Evolutionary conservation across 2,113 vertebrate species (phyloP).

Genomic region (Ammodytes dubius): DNA sequence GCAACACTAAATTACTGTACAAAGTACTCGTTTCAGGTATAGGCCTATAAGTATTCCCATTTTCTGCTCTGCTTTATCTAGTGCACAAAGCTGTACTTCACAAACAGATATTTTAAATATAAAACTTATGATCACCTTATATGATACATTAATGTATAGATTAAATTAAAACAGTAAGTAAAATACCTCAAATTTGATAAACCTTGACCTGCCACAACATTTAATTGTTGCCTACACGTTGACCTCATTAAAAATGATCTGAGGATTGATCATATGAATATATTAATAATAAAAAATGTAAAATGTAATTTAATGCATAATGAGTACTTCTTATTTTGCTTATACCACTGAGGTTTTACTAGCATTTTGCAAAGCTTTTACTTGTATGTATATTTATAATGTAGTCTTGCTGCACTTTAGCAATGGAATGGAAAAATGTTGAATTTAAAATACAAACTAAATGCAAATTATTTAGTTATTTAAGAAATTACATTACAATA

Average conservation of each 20-base stretch:
- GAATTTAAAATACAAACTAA: slow-evolving; percentile 3
- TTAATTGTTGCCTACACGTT: background rate
- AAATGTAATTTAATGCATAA: too few relatives aligned
- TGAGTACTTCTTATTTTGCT: too few relatives aligned
- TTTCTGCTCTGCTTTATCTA: background rate
- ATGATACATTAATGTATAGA: background rate
- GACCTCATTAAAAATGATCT: background rate
- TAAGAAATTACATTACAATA: background rate
- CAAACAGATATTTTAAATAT: background rate
- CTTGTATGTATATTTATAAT: background rate
- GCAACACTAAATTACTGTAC: background rate
- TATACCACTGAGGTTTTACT: too few relatives aligned
- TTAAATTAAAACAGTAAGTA: background rate
- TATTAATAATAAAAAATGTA: too few relatives aligned
- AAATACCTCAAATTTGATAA: background rate
- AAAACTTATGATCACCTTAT: background rate
- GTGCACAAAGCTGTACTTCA: background rate
- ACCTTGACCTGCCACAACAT: background rate
- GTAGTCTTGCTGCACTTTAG: too few relatives aligned
- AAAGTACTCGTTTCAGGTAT: background rate
- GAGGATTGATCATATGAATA: background rate
- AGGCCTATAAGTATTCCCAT: background rate
- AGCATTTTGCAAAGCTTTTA: background rate
- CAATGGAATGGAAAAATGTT: background rate
- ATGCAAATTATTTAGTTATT: background rate